Base-by-base conservation (phyloP, 2,797 vertebrate genomes). In the Antrozous pallidus region DNA sequence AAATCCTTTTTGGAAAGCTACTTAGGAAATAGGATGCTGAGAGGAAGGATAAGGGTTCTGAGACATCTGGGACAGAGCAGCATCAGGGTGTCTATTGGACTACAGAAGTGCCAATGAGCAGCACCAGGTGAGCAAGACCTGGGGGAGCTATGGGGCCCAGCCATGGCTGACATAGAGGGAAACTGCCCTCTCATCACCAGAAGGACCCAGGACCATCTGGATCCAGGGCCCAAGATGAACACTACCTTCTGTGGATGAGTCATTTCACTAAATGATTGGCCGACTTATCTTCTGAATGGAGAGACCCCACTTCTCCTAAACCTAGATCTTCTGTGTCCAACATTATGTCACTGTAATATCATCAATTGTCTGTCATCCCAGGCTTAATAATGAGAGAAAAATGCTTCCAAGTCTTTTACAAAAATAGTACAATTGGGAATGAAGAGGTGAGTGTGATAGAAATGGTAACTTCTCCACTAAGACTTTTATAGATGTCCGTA, bases 81-180 rank as follows among this genome's bases (percentile, higher is more conserved):
- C 31, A 71, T 9, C 16, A 51, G 14, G 12, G 22, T 8, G 2
- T 0, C 14, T 2, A 4, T 26, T 1, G 33, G 42, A 33, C 9
- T 2, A 5, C 28, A 63, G 26, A 18, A 9, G 12, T 28, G 12
- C 22, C 22, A 18, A 2, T 16, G 28, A 17, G 1, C 17, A 7
- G 11, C 18, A 16, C 14, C 2, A 16, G 13, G 42, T 0, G 2
- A 28, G 8, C 8, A 45, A 9, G 10, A 18, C n/a, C 69, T 9
- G 31, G 17, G 58, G 10, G 8, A 33, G 47, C 26, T 12, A 4
- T 0, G 16, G 1, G 54, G 2, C 4, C 69, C 0, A 1, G 36
- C 11, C 26, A 31, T 0, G 3, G 63, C 24, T 33, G 75, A 8
- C 6, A 26, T 1, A 42, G 33, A 14, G 28, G 13, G 3, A 33